Base-by-base conservation (phyloP, 2,888 invertebrate genomes). In the Laothoe populi region DNA sequence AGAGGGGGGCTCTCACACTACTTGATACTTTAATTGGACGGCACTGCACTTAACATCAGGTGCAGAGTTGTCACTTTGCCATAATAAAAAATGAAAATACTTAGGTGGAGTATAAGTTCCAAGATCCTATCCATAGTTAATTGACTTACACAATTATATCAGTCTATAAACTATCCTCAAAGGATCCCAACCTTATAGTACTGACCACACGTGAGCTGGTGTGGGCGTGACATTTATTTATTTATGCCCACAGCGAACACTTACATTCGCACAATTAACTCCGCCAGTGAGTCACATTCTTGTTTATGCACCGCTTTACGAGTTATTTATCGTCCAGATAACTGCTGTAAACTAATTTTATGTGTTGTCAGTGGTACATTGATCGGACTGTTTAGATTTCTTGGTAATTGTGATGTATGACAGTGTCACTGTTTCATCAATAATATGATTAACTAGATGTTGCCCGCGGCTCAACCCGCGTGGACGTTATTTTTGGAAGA, bases 181-280 rank as follows among this genome's bases (percentile, higher is more conserved):
- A 60, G 63, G 65, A 64, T 64, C 64, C 48, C 63, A 60, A 60
- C 53, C 70, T 68, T 64, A 63, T 70, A 24, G 57, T 42, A 46
- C 70, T 73, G 82, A 74, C 82, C 82, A 81, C 83, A 84, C 84
- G 75, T 77, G 78, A 74, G 72, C 62, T 66, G 53, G 66, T 62
- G 84, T 84, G 81, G 82, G 84, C 75, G 81, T 71, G 63, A 64
- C 64, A 64, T 71, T 72, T 79, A 79, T 82, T 82, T 83, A 79
- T 80, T 74, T 60, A 60, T 60, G 42, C 42, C 48, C 42, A 49
- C 23, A 49, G 49, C 40, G 48, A 10, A 49, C 49, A 60, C 40
- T 60, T 26, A 60, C 60, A 49, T 48, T 60, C 49, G 60, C 60
- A 53, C 53, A 60, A 60, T 60, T 60, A 60, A 48, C 60, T 42